phyloP scores from a whole-genome alignment of 2,888 invertebrate genomes.

The Microdon myrmicae region DNA sequence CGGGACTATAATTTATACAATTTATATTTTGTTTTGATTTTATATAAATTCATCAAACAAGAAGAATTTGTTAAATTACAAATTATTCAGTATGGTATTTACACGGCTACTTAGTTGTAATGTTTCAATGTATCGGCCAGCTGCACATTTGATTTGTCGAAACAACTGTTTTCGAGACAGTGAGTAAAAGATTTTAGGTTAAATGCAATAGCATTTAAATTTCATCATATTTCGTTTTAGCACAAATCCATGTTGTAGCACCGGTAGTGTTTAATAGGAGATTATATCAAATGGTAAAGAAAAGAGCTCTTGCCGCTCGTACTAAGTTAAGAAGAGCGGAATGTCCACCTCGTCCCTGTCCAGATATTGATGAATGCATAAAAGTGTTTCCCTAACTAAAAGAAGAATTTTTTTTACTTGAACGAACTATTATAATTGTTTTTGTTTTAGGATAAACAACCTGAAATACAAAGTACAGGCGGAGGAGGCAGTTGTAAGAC shows the following conservation, averaged over 20 bases:
- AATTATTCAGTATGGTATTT: conserved; percentile 29
- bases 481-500: neutral
- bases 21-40: conserved; percentile 31
- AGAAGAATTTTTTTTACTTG: neutral
- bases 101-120: conserved; percentile 21
- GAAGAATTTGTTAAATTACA: conserved; percentile 14
- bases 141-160: conserved; percentile 13
- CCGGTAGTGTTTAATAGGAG: conserved; percentile 29
- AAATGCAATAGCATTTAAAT: conserved; percentile 19
- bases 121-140: conserved; percentile 25
- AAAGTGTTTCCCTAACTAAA: conserved; percentile 17
- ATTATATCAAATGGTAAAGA: conserved; percentile 64
- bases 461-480: conserved; percentile 5
- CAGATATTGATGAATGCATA: conserved; percentile 15
- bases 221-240: conserved; percentile 30
- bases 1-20: conserved; percentile 10
- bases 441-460: conserved; percentile 17
- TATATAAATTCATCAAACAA: conserved; percentile 22
- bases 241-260: conserved; percentile 12
- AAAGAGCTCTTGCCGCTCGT: conserved; percentile 61
- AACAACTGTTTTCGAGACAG: conserved; percentile 10
- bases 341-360: conserved; percentile 57
- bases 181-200: conserved; percentile 37
- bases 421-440: no score
- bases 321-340: conserved; percentile 60